phyloP scores from a whole-genome alignment of 2,888 invertebrate species.

The Encarsia formosa region DNA sequence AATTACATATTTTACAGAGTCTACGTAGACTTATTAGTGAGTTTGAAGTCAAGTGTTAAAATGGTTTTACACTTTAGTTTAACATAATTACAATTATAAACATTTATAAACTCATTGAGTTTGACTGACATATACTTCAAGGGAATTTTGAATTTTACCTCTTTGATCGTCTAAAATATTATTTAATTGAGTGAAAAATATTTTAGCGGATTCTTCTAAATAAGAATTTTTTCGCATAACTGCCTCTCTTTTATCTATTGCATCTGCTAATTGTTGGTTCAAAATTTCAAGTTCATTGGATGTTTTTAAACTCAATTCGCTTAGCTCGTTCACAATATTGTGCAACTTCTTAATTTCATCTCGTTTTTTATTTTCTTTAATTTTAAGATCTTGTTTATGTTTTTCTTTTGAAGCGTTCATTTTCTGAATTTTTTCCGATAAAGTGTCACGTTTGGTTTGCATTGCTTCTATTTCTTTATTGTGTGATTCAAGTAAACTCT shows the following conservation, averaged over 20 bases:
- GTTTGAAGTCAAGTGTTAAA: too few species aligned
- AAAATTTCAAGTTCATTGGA: constrained; percentile 25
- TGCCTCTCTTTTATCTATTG: constrained; percentile 37
- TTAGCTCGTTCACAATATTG: constrained; percentile 29
- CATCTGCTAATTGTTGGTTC: constrained; percentile 32
- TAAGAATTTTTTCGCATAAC: constrained; percentile 31
- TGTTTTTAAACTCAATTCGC: constrained; percentile 28
- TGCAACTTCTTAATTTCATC: constrained; percentile 35
- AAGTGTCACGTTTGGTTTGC: constrained; percentile 21
- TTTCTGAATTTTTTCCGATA: constrained; percentile 23
- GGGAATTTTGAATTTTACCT: constrained; percentile 17
- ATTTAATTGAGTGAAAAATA: constrained; percentile 36
- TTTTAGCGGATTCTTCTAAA: constrained; percentile 32
- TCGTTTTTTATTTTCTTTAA: constrained; percentile 33
- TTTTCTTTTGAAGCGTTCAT: constrained; percentile 22
- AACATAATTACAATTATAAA: too few species aligned
- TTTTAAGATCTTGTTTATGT: constrained; percentile 24
- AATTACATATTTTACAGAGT: too few species aligned
- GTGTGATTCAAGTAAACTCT: constrained; percentile 18
- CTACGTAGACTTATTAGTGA: too few species aligned
- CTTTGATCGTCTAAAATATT: constrained; percentile 33
- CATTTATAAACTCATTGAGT: too few species aligned
- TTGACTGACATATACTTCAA: too few species aligned
- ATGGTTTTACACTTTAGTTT: too few species aligned
- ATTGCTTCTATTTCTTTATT: constrained; percentile 20